phyloP scores from a whole-genome alignment of 1,140 invertebrate species.

The Dryas iulia region DNA sequence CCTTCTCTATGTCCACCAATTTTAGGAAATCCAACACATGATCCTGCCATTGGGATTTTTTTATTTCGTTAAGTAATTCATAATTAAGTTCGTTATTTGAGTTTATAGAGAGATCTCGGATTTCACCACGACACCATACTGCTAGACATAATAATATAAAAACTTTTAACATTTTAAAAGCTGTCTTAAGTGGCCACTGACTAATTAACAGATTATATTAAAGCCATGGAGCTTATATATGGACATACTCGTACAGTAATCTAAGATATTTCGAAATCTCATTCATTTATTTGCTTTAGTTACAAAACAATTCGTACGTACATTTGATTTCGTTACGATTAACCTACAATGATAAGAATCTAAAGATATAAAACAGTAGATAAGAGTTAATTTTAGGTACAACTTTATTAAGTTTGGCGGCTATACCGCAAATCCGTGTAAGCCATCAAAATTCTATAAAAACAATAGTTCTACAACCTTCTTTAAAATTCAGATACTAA shows the following conservation, averaged over 20 bases:
- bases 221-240: background rate
- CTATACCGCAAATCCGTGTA: no score
- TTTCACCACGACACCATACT: background rate
- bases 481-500: no score
- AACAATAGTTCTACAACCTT: no score
- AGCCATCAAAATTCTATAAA: no score
- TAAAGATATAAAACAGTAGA: background rate
- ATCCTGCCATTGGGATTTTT: no score
- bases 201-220: background rate
- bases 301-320: background rate
- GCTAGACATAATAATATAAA: no score
- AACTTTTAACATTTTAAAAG: no score
- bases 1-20: constrained; percentile 36
- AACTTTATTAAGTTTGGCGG: background rate
- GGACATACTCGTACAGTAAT: no score
- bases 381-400: background rate
- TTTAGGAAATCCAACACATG: constrained; percentile 40
- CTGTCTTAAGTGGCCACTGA: background rate
- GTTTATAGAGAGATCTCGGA: no score
- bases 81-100: no score
- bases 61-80: background rate
- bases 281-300: background rate
- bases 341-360: background rate
- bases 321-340: background rate
- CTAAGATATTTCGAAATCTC: background rate